phyloP scores from a whole-genome alignment of 1,140 invertebrate genomes.

The Brachystomella parvula region DNA sequence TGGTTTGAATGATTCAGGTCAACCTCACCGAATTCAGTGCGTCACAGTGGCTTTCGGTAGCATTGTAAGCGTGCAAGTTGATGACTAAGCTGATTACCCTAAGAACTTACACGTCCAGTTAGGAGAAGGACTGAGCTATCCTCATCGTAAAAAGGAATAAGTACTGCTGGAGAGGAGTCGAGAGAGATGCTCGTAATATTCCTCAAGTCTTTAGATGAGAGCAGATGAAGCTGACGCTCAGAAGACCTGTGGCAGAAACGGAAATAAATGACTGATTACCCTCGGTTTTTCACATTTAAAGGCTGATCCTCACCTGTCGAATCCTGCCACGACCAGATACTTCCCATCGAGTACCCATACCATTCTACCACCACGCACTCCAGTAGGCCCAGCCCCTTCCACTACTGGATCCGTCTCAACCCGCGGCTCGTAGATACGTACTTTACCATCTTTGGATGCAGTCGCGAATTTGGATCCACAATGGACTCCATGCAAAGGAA shows the following conservation, averaged over 20 bases:
- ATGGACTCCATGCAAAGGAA: conserved; percentile 76
- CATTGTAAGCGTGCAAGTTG: no score
- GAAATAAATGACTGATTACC: background rate
- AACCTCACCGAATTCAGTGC: no score
- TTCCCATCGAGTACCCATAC: conserved; percentile 78
- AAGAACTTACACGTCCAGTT: conserved; percentile 65
- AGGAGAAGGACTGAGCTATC: conserved; percentile 87
- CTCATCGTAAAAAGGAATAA: conserved; percentile 85
- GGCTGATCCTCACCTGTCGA: conserved; percentile 64
- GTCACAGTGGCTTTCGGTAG: no score
- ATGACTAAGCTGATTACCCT: no score
- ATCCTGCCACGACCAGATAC: conserved; percentile 78
- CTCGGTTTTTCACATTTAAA: background rate
- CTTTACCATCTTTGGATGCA: conserved; percentile 77
- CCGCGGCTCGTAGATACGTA: conserved; percentile 73
- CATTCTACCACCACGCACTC: conserved; percentile 73
- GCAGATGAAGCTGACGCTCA: conserved; percentile 75
- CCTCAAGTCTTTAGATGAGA: conserved; percentile 59
- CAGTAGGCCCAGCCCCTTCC: conserved; percentile 73
- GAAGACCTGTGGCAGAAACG: conserved; percentile 57
- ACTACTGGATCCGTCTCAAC: conserved; percentile 54
- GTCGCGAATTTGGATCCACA: conserved; percentile 76
- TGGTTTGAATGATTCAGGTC: no score
- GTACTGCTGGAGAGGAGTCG: conserved; percentile 81
- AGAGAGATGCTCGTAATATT: conserved; percentile 56